These are phyloP conservation scores for Drosophila bifasciata DNA, from an alignment of 1,140 invertebrate genomes.

Conservation along the genomic window DNA sequence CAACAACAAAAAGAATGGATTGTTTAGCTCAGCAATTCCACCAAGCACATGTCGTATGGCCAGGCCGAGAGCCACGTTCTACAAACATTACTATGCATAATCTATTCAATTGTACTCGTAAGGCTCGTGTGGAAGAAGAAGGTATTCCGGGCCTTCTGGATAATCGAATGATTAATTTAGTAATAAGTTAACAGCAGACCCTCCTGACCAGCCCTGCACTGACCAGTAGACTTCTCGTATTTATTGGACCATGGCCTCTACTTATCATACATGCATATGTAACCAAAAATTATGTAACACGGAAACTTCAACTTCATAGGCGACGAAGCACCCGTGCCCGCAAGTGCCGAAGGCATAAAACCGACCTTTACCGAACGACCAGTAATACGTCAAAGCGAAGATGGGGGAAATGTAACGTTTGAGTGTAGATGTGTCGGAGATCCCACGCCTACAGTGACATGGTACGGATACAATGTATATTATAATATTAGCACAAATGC, in stretches of 20 bases:
- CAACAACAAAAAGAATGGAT: too few species aligned
- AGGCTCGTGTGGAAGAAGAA: too few species aligned
- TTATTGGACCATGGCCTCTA: neutral
- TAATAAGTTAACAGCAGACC: too few species aligned
- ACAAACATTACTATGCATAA: too few species aligned
- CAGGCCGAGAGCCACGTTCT: too few species aligned
- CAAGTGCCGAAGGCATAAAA: conserved; percentile 91
- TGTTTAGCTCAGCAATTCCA: too few species aligned
- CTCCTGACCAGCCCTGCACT: too few species aligned
- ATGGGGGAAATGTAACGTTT: conserved; percentile 96
- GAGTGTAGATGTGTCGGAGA: conserved; percentile 98
- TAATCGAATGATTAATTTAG: too few species aligned
- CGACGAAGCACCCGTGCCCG: conserved; percentile 95
- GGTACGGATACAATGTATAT: conserved; percentile 86
- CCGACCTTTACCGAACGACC: conserved; percentile 98
- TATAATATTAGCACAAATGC: conserved; percentile 3
- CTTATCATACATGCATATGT: conserved; percentile 32
- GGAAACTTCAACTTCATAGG: conserved; percentile 86
- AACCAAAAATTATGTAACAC: conserved; percentile 45
- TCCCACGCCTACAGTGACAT: conserved; percentile 95
- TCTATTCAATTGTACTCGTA: too few species aligned
- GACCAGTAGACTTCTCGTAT: too few species aligned
- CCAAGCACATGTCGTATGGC: too few species aligned
- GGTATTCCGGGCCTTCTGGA: too few species aligned
- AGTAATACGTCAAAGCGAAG: conserved; percentile 96